Percentiles rank a stretch among this genome's conserved stretches.
Conservation (phyloP, 1,140 invertebrate species). For the Coenobita brevimanus region DNA sequence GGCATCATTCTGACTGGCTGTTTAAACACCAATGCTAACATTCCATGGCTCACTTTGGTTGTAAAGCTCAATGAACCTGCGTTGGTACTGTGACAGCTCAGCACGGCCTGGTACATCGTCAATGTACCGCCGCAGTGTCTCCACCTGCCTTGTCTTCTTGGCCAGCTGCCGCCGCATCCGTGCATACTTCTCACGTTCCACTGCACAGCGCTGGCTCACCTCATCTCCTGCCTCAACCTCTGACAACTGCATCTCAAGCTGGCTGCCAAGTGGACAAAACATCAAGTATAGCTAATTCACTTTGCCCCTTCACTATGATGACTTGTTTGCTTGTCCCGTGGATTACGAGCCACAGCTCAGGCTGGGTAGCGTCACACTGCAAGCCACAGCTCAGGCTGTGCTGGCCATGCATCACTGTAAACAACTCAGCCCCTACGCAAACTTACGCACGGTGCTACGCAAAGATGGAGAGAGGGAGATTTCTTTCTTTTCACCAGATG, state of each 20-base stretch:
- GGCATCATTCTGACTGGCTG: background rate
- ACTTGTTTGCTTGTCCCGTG: too few relatives aligned
- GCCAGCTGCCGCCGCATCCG: slow-evolving; percentile 50
- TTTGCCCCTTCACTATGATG: too few relatives aligned
- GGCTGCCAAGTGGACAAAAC: slow-evolving; percentile 16
- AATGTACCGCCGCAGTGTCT: slow-evolving; percentile 83
- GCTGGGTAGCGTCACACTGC: too few relatives aligned
- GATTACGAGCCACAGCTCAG: too few relatives aligned
- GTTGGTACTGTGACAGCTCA: slow-evolving; percentile 95
- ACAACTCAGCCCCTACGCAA: too few relatives aligned
- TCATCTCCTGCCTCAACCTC: slow-evolving; percentile 32
- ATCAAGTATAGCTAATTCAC: too few relatives aligned
- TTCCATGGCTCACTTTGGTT: slow-evolving; percentile 84
- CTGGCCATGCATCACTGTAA: too few relatives aligned
- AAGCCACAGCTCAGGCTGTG: too few relatives aligned
- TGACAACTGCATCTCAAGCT: slow-evolving; percentile 8
- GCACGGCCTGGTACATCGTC: slow-evolving; percentile 94
- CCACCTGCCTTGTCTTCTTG: slow-evolving; percentile 77
- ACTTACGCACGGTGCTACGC: too few relatives aligned
- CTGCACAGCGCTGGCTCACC: slow-evolving; percentile 5
- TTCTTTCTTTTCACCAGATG: too few relatives aligned
- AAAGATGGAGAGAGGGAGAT: too few relatives aligned
- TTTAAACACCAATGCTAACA: slow-evolving; percentile 24
- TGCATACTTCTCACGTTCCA: slow-evolving; percentile 32
- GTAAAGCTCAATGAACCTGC: slow-evolving; percentile 95